phyloP scores from a whole-genome alignment of 2,797 vertebrate species.

The Anguilla megastoma region DNA sequence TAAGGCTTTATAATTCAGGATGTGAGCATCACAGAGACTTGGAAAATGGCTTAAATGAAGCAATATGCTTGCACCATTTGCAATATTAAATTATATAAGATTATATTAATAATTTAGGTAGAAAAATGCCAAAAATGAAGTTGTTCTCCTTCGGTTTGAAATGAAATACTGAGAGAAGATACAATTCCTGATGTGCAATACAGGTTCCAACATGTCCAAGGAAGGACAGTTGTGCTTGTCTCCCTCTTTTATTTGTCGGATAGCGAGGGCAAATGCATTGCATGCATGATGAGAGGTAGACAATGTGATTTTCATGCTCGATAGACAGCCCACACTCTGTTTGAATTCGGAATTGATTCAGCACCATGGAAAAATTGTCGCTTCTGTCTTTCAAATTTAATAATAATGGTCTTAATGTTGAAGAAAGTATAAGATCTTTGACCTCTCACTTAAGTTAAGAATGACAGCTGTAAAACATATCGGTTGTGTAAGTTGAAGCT shows the following conservation, averaged over 20 bases:
- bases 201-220: slow-evolving; percentile 49
- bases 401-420: neutral
- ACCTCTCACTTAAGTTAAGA: neutral
- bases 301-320: neutral
- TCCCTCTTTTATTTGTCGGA: slow-evolving; percentile 45
- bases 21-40: too few species aligned
- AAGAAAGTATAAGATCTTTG: slow-evolving; percentile 7
- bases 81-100: too few species aligned
- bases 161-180: slow-evolving; percentile 62
- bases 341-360: neutral
- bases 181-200: slow-evolving; percentile 52
- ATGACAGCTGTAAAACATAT: slow-evolving; percentile 5
- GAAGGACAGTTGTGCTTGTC: slow-evolving; percentile 54
- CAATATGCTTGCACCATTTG: too few species aligned
- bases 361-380: neutral
- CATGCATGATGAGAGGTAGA: slow-evolving; percentile 42
- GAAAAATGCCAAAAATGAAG: too few species aligned
- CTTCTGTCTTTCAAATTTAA: neutral
- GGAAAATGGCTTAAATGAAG: too few species aligned
- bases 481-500: neutral
- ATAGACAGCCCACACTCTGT: neutral
- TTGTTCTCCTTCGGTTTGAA: slow-evolving; percentile 29
- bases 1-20: too few species aligned
- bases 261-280: slow-evolving; percentile 46
- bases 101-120: too few species aligned